phyloP scores from a whole-genome alignment of 2,797 vertebrate genomes.

The Brotula barbata region DNA sequence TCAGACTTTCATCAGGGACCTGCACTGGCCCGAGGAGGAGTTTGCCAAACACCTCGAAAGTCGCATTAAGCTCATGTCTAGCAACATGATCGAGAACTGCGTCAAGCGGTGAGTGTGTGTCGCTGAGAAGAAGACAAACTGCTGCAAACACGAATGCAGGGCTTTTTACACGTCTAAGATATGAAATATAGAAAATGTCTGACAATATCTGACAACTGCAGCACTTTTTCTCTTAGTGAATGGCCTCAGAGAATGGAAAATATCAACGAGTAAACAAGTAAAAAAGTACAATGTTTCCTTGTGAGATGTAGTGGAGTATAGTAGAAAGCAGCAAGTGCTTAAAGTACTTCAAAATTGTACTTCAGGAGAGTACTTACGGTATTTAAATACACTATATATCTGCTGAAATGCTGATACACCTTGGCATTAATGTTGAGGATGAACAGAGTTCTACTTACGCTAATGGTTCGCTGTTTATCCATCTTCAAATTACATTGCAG shows the following conservation, averaged over 20 bases:
- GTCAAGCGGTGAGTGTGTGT: conserved; percentile 88
- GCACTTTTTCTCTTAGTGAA: too few species aligned
- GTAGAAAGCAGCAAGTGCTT: too few species aligned
- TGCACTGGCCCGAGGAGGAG: conserved; percentile 99
- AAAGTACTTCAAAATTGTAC: not conserved
- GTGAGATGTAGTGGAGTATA: too few species aligned
- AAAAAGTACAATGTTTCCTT: too few species aligned
- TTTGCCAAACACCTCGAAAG: conserved; percentile 98
- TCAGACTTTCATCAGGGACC: conserved; percentile 97
- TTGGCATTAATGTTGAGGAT: not conserved
- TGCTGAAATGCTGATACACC: not conserved
- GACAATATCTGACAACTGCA: too few species aligned
- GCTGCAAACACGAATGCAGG: conserved; percentile 15
- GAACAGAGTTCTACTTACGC: conserved; percentile 17
- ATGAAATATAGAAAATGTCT: too few species aligned
- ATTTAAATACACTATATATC: not conserved
- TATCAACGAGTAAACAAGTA: not conserved
- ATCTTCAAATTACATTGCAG: conserved; percentile 75
- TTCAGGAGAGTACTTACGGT: not conserved
- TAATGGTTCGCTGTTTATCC: not conserved
- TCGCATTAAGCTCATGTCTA: conserved; percentile 96
- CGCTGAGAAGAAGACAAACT: not conserved
- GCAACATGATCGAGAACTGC: conserved; percentile 99
- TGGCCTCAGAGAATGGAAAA: too few species aligned
- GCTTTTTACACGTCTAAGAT: too few species aligned